phyloP scores from a whole-genome alignment of 2,797 vertebrate genomes.

The Cyclopterus lumpus region DNA sequence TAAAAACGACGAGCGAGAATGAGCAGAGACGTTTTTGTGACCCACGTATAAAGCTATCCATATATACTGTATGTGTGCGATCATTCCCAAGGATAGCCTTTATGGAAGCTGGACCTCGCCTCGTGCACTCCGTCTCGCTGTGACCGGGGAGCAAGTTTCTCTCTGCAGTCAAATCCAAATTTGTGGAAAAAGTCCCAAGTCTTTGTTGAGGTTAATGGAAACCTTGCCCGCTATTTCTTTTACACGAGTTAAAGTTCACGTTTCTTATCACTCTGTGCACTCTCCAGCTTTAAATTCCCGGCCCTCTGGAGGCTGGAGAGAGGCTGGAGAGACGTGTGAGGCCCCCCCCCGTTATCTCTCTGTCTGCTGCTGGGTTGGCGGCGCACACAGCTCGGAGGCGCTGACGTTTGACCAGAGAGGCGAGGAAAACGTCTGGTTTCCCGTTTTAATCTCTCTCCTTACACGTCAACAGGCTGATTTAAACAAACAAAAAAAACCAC shows the following conservation, averaged over 20 bases:
- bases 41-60: slow-evolving; percentile 18
- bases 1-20: slow-evolving; percentile 33
- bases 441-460: slow-evolving; percentile 42
- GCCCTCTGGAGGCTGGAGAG: slow-evolving; percentile 48
- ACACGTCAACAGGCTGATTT: slow-evolving; percentile 35
- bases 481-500: background rate
- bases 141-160: slow-evolving; percentile 16
- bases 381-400: slow-evolving; percentile 6
- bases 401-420: slow-evolving; percentile 40
- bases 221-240: slow-evolving; percentile 25
- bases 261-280: slow-evolving; percentile 41
- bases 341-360: slow-evolving; percentile 52
- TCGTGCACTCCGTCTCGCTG: slow-evolving; percentile 7
- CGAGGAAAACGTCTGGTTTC: slow-evolving; percentile 35
- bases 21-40: slow-evolving; percentile 34
- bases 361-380: slow-evolving; percentile 29
- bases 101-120: slow-evolving; percentile 8
- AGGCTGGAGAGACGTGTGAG: slow-evolving; percentile 38
- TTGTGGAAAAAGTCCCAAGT: background rate
- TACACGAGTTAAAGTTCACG: slow-evolving; percentile 43
- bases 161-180: slow-evolving; percentile 27
- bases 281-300: slow-evolving; percentile 36
- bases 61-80: slow-evolving; percentile 11
- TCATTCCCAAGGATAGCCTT: slow-evolving; percentile 5
- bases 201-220: slow-evolving; percentile 53